phyloP scores from a whole-genome alignment of 2,113 vertebrate species.

The Phrynosoma blainvillii region DNA sequence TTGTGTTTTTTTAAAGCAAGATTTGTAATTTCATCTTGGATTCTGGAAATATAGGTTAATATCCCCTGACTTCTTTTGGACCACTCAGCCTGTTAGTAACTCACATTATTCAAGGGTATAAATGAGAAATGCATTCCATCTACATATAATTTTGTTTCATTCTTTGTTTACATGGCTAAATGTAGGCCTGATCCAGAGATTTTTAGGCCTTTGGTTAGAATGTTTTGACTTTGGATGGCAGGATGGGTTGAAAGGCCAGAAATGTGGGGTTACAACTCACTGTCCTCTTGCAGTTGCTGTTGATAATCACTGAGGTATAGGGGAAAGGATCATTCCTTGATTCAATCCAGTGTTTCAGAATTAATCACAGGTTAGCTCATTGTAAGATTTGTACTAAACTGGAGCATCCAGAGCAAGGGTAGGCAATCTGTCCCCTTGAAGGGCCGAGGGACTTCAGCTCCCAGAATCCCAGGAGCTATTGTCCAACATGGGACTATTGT shows the following conservation, averaged over 20 bases:
- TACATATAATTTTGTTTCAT: neutral
- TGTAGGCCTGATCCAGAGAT: neutral
- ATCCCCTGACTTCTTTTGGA: neutral
- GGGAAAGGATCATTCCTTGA: too few relatives aligned
- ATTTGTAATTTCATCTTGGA: neutral
- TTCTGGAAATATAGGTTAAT: neutral
- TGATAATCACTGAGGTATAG: too few relatives aligned
- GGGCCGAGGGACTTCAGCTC: too few relatives aligned
- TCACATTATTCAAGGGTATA: neutral
- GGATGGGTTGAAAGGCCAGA: too few relatives aligned
- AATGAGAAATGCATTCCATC: neutral
- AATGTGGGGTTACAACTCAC: too few relatives aligned
- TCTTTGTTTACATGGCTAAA: neutral
- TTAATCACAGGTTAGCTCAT: neutral
- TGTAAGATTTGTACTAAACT: neutral
- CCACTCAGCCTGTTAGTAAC: neutral
- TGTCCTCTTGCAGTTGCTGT: too few relatives aligned
- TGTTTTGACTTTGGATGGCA: too few relatives aligned
- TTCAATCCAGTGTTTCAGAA: too few relatives aligned
- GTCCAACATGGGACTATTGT: too few relatives aligned
- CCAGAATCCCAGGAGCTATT: too few relatives aligned
- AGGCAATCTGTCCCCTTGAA: too few relatives aligned
- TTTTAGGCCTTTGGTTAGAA: neutral
- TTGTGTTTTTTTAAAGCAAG: neutral
- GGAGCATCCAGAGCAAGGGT: neutral